phyloP scores from a whole-genome alignment of 2,888 invertebrate genomes.

The Agrochola lota region DNA sequence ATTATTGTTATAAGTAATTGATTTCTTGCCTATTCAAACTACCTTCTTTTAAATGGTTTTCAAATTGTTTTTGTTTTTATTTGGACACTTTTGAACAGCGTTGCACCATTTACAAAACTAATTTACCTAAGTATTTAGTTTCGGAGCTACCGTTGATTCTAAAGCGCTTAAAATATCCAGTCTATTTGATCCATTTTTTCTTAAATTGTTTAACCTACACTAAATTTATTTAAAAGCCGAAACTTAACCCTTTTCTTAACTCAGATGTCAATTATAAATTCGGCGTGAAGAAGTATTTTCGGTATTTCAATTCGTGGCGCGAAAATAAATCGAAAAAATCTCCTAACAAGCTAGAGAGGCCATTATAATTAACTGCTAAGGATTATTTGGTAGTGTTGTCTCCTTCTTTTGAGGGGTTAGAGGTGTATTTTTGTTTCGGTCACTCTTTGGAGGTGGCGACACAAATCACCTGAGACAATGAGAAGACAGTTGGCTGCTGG shows the following conservation, averaged over 20 bases:
- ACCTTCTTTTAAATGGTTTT: too few species aligned
- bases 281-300: constrained; percentile 82
- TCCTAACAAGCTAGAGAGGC: constrained; percentile 78
- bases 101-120: not conserved
- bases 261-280: constrained; percentile 82
- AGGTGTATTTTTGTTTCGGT: constrained; percentile 66
- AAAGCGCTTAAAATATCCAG: constrained; percentile 6
- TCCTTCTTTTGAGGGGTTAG: constrained; percentile 60
- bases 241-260: constrained; percentile 64
- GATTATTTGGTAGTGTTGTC: constrained; percentile 68
- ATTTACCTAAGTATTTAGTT: too few species aligned
- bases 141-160: too few species aligned
- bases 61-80: too few species aligned
- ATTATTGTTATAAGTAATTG: too few species aligned
- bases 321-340: constrained; percentile 80
- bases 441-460: constrained; percentile 69
- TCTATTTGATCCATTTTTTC: constrained; percentile 17
- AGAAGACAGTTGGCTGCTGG: constrained; percentile 77
- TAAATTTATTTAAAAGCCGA: constrained; percentile 54
- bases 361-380: constrained; percentile 84
- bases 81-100: not conserved
- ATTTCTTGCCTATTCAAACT: too few species aligned
- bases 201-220: constrained; percentile 35
- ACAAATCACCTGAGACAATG: constrained; percentile 86
- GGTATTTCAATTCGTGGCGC: constrained; percentile 76